phyloP scores from a whole-genome alignment of 2,113 vertebrate species.

The Sylvietta virens region DNA sequence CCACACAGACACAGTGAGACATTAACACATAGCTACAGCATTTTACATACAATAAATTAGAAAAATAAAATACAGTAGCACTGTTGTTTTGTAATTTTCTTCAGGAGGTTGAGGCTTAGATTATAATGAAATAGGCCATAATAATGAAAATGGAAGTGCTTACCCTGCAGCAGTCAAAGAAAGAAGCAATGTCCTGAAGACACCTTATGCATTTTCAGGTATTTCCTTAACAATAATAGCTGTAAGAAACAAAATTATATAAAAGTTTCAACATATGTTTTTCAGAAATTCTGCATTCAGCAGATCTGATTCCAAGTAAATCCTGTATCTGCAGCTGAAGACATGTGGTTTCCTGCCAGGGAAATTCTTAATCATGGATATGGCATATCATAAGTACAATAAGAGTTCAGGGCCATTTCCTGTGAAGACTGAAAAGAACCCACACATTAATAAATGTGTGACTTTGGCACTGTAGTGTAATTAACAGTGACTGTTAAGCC shows the following conservation, averaged over 20 bases:
- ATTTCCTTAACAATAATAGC: neutral
- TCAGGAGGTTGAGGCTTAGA: neutral
- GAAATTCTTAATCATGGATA: neutral
- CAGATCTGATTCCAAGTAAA: neutral
- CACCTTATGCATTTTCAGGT: neutral
- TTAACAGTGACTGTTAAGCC: neutral
- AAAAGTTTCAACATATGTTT: neutral
- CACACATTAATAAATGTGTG: neutral
- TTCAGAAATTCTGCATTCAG: neutral
- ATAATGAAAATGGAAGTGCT: neutral
- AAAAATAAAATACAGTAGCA: neutral
- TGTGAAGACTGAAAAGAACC: neutral
- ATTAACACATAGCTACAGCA: neutral
- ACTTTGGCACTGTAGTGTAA: neutral
- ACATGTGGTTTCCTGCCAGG: neutral
- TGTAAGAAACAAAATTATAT: neutral
- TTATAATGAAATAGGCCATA: neutral
- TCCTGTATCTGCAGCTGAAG: neutral
- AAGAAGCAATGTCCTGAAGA: neutral
- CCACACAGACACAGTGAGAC: neutral
- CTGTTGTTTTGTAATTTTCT: neutral
- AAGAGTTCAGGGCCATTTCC: neutral
- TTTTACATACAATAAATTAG: neutral
- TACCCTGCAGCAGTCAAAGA: neutral
- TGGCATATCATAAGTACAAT: fast-evolving